Conservation (phyloP, 1,140 invertebrate genomes). For the Hetaerina americana region DNA sequence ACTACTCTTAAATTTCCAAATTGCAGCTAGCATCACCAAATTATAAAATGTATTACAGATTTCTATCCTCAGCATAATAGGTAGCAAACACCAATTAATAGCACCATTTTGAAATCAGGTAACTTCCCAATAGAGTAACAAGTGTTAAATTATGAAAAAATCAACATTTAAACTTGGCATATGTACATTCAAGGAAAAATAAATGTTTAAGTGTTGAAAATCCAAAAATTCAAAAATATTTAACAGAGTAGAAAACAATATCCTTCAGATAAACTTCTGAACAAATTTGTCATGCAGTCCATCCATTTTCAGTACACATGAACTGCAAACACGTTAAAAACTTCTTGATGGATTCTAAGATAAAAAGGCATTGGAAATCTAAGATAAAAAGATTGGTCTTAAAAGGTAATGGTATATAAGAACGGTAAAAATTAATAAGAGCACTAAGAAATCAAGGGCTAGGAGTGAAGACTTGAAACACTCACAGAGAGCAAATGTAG, state of each 20-base stretch:
- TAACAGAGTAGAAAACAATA: not conserved
- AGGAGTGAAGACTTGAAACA: not conserved
- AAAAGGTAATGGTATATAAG: no score
- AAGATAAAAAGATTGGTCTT: not conserved
- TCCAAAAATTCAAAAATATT: no score
- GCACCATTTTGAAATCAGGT: not conserved
- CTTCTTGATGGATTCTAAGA: no score
- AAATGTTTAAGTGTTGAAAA: not conserved
- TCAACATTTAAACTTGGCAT: not conserved
- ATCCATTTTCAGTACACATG: no score
- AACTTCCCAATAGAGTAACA: not conserved
- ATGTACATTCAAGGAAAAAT: not conserved
- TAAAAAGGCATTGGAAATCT: no score
- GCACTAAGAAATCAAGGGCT: not conserved
- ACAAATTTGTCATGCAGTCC: no score
- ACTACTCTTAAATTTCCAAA: not conserved
- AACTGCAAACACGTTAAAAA: no score
- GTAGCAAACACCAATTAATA: not conserved
- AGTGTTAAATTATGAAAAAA: not conserved
- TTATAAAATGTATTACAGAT: not conserved
- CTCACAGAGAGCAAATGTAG: not conserved
- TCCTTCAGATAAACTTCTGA: not conserved
- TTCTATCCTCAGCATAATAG: not conserved
- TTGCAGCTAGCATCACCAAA: not conserved
- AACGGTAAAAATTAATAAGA: no score